Conservation (phyloP, 2,888 invertebrate genomes). For the Chrysotoxum bicinctum region DNA sequence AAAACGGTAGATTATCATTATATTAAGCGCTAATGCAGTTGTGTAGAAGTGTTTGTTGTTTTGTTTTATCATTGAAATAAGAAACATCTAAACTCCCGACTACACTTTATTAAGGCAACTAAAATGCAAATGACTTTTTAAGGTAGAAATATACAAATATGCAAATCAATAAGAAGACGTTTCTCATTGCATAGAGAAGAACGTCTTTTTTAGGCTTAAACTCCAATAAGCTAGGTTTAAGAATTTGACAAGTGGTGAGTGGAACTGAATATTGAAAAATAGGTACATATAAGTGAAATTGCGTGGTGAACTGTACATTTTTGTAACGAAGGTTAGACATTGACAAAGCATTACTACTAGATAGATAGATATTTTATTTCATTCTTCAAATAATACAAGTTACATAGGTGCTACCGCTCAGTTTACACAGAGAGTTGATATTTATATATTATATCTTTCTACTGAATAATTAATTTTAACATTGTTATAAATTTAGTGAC, state of each 20-base stretch:
- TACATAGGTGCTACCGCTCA: too few relatives aligned
- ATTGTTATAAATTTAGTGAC: too few relatives aligned
- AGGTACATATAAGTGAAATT: background rate
- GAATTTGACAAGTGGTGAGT: background rate
- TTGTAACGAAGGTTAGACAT: background rate
- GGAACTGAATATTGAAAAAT: background rate
- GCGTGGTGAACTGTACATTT: background rate
- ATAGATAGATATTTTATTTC: too few relatives aligned
- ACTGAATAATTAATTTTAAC: too few relatives aligned
- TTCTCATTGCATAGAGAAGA: background rate
- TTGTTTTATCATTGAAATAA: background rate
- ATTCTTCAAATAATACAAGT: too few relatives aligned
- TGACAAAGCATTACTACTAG: background rate
- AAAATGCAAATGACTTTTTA: constrained; percentile 1
- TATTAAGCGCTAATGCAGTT: constrained; percentile 6
- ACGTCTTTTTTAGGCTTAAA: background rate
- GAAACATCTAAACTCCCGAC: background rate
- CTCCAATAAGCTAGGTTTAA: background rate
- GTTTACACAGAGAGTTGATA: too few relatives aligned
- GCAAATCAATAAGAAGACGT: background rate
- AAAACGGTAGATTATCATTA: constrained; percentile 31
- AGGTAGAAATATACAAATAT: constrained; percentile 12
- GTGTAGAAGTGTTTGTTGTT: background rate
- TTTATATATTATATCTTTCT: too few relatives aligned
- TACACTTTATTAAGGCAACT: background rate